phyloP scores from a whole-genome alignment of 2,797 vertebrate species.

The Ispidina lecontei region DNA sequence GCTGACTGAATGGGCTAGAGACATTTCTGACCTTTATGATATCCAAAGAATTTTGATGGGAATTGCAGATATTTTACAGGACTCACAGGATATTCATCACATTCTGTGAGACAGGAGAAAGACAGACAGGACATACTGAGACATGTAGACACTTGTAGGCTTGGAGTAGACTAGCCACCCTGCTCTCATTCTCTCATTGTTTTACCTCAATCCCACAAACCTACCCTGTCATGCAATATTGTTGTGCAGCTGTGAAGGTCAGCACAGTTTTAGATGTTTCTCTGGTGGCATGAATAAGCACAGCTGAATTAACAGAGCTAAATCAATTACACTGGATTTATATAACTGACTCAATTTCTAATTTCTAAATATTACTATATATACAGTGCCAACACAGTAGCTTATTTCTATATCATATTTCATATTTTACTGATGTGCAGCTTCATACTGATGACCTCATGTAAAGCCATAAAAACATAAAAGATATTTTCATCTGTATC shows the following conservation, averaged over 20 bases:
- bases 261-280: background rate
- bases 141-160: background rate
- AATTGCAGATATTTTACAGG: background rate
- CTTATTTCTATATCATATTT: background rate
- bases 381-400: background rate
- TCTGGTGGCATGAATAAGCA: background rate
- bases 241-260: background rate
- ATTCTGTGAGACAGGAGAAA: background rate
- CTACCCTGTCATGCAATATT: rapidly evolving
- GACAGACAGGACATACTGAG: background rate
- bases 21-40: background rate
- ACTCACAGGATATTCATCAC: background rate
- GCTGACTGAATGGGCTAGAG: background rate
- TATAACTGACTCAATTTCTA: background rate
- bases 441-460: background rate
- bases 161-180: background rate
- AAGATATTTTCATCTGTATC: background rate
- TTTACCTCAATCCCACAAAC: background rate
- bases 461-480: background rate
- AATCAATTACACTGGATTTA: background rate
- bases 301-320: conserved; percentile 3
- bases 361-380: background rate
- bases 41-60: background rate
- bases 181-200: background rate
- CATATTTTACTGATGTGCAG: background rate